phyloP scores from a whole-genome alignment of 2,797 vertebrate species.

The Poeciliopsis presidionis region DNA sequence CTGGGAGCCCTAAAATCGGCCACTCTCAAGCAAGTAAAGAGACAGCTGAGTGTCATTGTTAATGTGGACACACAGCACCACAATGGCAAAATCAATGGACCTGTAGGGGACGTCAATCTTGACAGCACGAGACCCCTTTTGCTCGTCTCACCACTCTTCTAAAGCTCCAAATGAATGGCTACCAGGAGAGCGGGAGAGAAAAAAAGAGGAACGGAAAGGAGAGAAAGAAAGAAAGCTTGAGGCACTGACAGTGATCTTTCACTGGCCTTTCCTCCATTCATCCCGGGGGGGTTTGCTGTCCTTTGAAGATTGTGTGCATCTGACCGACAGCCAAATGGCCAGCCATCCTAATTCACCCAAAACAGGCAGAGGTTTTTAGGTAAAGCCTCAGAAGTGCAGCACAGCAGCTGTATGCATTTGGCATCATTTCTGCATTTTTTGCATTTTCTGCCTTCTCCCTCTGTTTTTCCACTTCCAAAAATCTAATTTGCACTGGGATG shows the following conservation, averaged over 20 bases:
- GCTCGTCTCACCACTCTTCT: constrained; percentile 64
- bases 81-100: constrained; percentile 86
- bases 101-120: constrained; percentile 85
- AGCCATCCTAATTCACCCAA: constrained; percentile 64
- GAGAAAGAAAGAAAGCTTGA: constrained; percentile 13
- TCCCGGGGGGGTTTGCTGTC: constrained; percentile 61
- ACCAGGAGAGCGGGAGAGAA: constrained; percentile 16
- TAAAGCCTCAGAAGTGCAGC: constrained; percentile 67
- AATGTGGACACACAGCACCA: constrained; percentile 84
- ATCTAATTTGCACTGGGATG: constrained; percentile 31
- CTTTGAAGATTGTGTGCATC: constrained; percentile 65
- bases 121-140: constrained; percentile 72
- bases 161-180: constrained; percentile 61
- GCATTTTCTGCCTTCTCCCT: constrained; percentile 6
- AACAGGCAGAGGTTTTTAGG: constrained; percentile 65
- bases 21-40: constrained; percentile 79
- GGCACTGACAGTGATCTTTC: constrained; percentile 56
- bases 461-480: constrained; percentile 46
- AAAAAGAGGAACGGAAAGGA: constrained; percentile 2
- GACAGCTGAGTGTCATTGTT: constrained; percentile 85
- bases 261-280: constrained; percentile 60
- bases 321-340: constrained; percentile 67
- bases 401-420: constrained; percentile 62
- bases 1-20: constrained; percentile 77
- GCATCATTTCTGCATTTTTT: constrained; percentile 41